Percentiles rank a stretch among this genome's conserved stretches.
Evolutionary conservation across 2,888 invertebrate genomes (phyloP).

Genomic region (Drosophila maculinotata): DNA sequence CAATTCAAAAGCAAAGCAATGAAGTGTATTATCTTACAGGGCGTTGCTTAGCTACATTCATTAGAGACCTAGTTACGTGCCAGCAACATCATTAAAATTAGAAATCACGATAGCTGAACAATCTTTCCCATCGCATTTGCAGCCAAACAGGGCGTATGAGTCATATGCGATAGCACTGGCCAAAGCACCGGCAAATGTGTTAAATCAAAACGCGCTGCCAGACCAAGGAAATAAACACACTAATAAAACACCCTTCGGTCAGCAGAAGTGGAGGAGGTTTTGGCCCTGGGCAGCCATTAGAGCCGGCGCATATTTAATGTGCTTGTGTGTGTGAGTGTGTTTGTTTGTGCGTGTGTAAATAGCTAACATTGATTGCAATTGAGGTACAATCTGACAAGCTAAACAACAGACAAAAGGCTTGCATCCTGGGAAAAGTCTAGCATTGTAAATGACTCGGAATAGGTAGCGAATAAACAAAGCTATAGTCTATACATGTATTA

Average conservation of each 20-base stretch:
- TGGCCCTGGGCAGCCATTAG: slow-evolving; percentile 36
- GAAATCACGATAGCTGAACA: slow-evolving; percentile 50
- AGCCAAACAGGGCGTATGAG: neutral
- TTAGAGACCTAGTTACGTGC: slow-evolving; percentile 6
- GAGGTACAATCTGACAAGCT: slow-evolving; percentile 7
- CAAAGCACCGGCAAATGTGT: slow-evolving; percentile 57
- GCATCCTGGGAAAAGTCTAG: slow-evolving; percentile 15
- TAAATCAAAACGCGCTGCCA: slow-evolving; percentile 66
- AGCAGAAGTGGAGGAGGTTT: slow-evolving; percentile 5
- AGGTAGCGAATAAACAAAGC: slow-evolving; percentile 25
- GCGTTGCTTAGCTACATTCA: neutral
- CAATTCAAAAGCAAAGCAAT: neutral
- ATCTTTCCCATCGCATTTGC: neutral
- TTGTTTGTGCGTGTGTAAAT: slow-evolving; percentile 16
- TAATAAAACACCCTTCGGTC: slow-evolving; percentile 63
- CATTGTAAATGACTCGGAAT: slow-evolving; percentile 33
- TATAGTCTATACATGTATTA: slow-evolving; percentile 23
- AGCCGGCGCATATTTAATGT: slow-evolving; percentile 26
- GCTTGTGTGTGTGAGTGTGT: neutral
- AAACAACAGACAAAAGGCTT: slow-evolving; percentile 17
- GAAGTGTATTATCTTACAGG: neutral
- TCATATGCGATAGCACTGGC: neutral
- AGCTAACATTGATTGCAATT: slow-evolving; percentile 31
- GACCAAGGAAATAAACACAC: slow-evolving; percentile 57
- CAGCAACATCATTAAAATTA: slow-evolving; percentile 53